phyloP scores from a whole-genome alignment of 2,797 vertebrate genomes.

The Melanotaenia nigrans region DNA sequence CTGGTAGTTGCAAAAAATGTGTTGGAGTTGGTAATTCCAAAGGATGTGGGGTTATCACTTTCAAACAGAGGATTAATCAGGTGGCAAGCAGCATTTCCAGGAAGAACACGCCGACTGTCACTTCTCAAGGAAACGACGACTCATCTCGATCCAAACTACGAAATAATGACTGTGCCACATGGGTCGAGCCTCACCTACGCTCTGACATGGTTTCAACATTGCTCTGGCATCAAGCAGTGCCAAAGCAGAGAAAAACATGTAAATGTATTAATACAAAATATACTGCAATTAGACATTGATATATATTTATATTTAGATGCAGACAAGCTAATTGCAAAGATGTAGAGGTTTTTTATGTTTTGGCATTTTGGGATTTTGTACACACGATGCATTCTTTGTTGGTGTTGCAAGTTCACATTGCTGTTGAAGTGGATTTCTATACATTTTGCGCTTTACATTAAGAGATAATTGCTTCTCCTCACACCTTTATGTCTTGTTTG shows the following conservation, averaged over 20 bases:
- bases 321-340: slow-evolving; percentile 77
- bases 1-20: not conserved
- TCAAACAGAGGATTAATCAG: slow-evolving; percentile 29
- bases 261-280: slow-evolving; percentile 70
- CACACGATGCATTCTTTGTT: slow-evolving; percentile 62
- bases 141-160: slow-evolving; percentile 28
- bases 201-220: slow-evolving; percentile 40
- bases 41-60: not conserved
- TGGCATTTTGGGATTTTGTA: slow-evolving; percentile 71
- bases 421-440: slow-evolving; percentile 67
- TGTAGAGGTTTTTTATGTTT: slow-evolving; percentile 69
- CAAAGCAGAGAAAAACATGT: slow-evolving; percentile 70
- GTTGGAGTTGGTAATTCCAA: slow-evolving; percentile 10
- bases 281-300: slow-evolving; percentile 77
- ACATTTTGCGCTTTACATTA: slow-evolving; percentile 64
- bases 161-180: slow-evolving; percentile 58
- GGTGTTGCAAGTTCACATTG: slow-evolving; percentile 69
- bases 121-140: slow-evolving; percentile 36
- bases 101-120: slow-evolving; percentile 31
- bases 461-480: slow-evolving; percentile 50
- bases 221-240: slow-evolving; percentile 73
- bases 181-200: slow-evolving; percentile 43
- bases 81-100: slow-evolving; percentile 49
- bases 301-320: slow-evolving; percentile 83
- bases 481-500: slow-evolving; percentile 66